Evolutionary conservation across 2,113 vertebrate species (phyloP), one percentile per base, ranked within the genome.

Genomic region (Phainopepla nitens): DNA sequence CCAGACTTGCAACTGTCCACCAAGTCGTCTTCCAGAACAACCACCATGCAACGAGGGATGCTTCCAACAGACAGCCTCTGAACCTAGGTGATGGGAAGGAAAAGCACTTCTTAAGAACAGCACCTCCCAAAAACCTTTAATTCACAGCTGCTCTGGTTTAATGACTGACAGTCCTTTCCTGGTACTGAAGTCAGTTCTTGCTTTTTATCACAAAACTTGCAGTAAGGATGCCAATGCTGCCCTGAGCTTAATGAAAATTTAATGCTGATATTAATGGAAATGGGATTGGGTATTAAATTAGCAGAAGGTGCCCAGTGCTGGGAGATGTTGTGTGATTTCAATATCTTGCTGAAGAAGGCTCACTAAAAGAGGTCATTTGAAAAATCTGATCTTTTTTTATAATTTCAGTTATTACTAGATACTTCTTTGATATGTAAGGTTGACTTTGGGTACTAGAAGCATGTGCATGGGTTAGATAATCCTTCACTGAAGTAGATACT

Each of bases 1-100:
- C 99, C 99, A 96, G 99, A 99, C 96, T 99, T 99, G 97, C 99
- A 99, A 78, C 96, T 97, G 97, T 99, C 99, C 41, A 99, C 99
- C 73, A 99, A 98, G 94, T 99, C 99, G 91, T 99, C 99, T 97
- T 99, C 99, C 76, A 99, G 97, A 90, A 99, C 97, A 79, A 99
- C 98, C 87, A 98, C 97, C 98, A 99, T 98, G 61, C 99, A 99
- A 33, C 99, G 99, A 95, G 99, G 99, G 90, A 99, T 99, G 94
- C 99, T 99, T 93, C 99, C 99, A 91, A 99, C 98, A 41, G 99
- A 98, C 22, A 99, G 98, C 73, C 98, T 99, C 96, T 99, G 99
- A 62, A 98, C 99, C 99, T 99, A 90, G 42, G 41, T 49, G 81
- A 62, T 36, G 62, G 27, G 58, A 93, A 96, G n/a, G 36, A 94